phyloP scores from a whole-genome alignment of 2,797 vertebrate genomes.

The Rhabdophis nuchalis region DNA sequence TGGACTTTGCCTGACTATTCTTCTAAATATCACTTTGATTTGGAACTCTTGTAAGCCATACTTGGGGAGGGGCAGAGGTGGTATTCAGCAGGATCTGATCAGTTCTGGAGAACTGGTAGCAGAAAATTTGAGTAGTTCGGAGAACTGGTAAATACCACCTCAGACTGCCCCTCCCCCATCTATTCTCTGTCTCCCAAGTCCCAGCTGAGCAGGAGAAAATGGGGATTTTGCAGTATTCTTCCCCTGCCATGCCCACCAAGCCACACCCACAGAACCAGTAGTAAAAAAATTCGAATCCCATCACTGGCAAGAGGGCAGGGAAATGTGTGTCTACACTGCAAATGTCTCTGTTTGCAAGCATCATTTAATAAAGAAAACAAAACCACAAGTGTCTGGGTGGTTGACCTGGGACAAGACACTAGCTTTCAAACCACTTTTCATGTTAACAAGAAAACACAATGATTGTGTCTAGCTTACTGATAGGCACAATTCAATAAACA shows the following conservation, averaged over 20 bases:
- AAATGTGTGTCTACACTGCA: background rate
- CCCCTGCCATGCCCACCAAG: too few relatives aligned
- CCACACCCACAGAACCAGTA: too few relatives aligned
- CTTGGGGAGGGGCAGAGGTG: background rate
- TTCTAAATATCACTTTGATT: background rate
- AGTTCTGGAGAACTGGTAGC: too few relatives aligned
- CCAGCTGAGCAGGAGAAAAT: too few relatives aligned
- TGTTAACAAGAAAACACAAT: slow-evolving; percentile 62
- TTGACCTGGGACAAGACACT: background rate
- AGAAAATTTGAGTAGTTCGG: too few relatives aligned
- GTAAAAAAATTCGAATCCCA: too few relatives aligned
- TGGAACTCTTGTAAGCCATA: background rate
- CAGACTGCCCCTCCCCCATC: too few relatives aligned
- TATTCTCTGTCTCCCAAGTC: too few relatives aligned
- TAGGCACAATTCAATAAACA: slow-evolving; percentile 61
- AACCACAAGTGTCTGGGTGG: background rate
- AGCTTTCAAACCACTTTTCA: slow-evolving; percentile 55
- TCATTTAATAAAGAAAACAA: background rate
- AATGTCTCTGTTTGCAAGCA: background rate
- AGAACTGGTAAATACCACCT: too few relatives aligned
- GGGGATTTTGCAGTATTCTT: too few relatives aligned
- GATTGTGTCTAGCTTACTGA: slow-evolving; percentile 63
- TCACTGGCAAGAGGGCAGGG: background rate
- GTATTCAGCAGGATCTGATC: too few relatives aligned
- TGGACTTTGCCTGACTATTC: background rate